Evolutionary conservation across 2,113 vertebrate species (phyloP).

Genomic region (Accipiter cooperii): DNA sequence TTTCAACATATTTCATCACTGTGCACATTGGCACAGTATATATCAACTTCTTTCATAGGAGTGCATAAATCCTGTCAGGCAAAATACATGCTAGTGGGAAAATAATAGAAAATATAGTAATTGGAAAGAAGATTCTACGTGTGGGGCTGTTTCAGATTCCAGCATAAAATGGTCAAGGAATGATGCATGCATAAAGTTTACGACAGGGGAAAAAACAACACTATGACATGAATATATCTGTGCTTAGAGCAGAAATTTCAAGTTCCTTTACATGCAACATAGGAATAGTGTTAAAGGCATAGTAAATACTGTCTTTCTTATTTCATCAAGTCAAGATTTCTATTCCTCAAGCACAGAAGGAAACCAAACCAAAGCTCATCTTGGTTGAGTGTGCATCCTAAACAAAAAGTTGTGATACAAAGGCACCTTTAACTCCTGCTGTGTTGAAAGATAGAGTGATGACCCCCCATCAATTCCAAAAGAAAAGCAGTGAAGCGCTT

Average conservation of each 20-base stretch:
- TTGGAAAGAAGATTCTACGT: not conserved
- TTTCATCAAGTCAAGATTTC: not conserved
- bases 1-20: not conserved
- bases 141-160: not conserved
- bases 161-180: not conserved
- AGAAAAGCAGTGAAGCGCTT: not conserved
- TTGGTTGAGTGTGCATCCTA: not conserved
- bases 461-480: not conserved
- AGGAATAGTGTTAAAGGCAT: not conserved
- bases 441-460: not conserved
- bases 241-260: not conserved
- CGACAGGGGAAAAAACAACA: not conserved
- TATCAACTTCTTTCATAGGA: not conserved
- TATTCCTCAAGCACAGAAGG: not conserved
- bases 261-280: not conserved
- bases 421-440: slow-evolving; percentile 18
- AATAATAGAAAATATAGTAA: not conserved
- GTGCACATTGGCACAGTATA: not conserved
- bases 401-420: slow-evolving; percentile 14
- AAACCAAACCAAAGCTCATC: not conserved
- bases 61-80: not conserved
- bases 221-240: not conserved
- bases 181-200: not conserved
- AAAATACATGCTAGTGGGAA: not conserved
- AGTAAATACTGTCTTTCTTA: not conserved